phyloP scores from a whole-genome alignment of 30 jellyfish, hydroid and myxozoan genomes.

The Aurelia coerulea region DNA sequence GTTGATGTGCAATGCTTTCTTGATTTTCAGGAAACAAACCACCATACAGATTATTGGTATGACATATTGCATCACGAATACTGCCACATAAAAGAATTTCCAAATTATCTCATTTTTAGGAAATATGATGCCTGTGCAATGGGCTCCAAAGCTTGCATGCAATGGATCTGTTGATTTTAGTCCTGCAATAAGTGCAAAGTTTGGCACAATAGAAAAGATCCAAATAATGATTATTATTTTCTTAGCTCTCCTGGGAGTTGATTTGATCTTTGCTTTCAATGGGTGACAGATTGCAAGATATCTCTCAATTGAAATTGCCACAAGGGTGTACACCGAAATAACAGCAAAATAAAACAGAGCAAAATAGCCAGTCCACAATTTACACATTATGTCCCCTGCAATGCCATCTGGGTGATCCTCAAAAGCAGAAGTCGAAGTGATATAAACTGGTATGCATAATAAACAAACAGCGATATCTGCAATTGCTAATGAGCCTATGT shows the following conservation, averaged over 20 bases:
- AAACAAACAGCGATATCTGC: constrained; percentile 49
- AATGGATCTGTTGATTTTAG: constrained; percentile 29
- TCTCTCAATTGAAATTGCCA: constrained; percentile 71
- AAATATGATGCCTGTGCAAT: constrained; percentile 55
- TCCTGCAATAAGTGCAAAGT: constrained; percentile 67
- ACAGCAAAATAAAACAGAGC: constrained; percentile 71
- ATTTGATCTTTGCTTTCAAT: constrained; percentile 33
- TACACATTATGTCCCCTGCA: constrained; percentile 78
- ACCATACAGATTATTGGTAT: constrained; percentile 74
- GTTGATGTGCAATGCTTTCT: constrained; percentile 22
- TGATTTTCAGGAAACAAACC: constrained; percentile 64
- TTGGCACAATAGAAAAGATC: constrained; percentile 57
- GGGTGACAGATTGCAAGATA: constrained; percentile 72
- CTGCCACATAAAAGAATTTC: constrained; percentile 30
- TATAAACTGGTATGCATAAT: constrained; percentile 59
- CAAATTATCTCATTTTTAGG: constrained; percentile 25
- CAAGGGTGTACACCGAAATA: constrained; percentile 75
- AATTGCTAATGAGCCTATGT: constrained; percentile 59
- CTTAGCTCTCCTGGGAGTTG: constrained; percentile 65
- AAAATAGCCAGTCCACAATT: constrained; percentile 64
- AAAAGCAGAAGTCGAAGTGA: constrained; percentile 51
- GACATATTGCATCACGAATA: constrained; percentile 63
- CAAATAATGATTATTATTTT: constrained; percentile 52
- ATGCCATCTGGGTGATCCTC: constrained; percentile 61
- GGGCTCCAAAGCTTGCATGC: constrained; percentile 77